These are phyloP conservation scores for Drosophila suzukii DNA, from an alignment of 1,140 invertebrate species.

Conservation along the genomic window DNA sequence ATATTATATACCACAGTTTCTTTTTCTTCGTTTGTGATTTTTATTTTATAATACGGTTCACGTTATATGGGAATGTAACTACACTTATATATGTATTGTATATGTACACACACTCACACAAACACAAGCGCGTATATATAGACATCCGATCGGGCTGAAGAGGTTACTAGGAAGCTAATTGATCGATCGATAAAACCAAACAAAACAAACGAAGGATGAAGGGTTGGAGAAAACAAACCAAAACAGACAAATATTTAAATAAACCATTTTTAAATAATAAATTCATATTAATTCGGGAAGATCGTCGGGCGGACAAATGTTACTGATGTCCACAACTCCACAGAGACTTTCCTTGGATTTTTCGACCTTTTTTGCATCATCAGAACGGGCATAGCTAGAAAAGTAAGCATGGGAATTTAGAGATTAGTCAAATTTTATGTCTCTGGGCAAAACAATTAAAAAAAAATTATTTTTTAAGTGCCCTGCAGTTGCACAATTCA, in stretches of 20 bases:
- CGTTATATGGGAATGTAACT: constrained; percentile 19
- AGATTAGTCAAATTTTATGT: too few species aligned
- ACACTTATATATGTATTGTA: constrained; percentile 41
- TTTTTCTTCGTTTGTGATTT: constrained; percentile 11
- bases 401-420: background rate
- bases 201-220: constrained; percentile 24
- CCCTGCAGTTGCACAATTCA: too few species aligned
- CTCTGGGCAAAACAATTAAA: too few species aligned
- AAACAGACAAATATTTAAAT: constrained; percentile 72
- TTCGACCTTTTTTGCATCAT: background rate
- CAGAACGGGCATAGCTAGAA: background rate
- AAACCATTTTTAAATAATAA: constrained; percentile 77
- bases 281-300: constrained; percentile 63
- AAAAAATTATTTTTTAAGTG: too few species aligned
- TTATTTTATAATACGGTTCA: constrained; percentile 25
- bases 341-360: constrained; percentile 3
- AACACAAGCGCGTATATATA: constrained; percentile 36
- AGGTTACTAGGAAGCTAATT: constrained; percentile 34
- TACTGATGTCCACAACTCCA: constrained; percentile 51
- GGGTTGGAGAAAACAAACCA: constrained; percentile 38
- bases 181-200: constrained; percentile 38
- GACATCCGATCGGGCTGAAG: constrained; percentile 44
- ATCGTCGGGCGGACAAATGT: constrained; percentile 54
- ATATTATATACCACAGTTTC: constrained; percentile 16
- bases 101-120: constrained; percentile 27